phyloP scores from a whole-genome alignment of 2,113 vertebrate species.

The Aspiorhynchus laticeps region DNA sequence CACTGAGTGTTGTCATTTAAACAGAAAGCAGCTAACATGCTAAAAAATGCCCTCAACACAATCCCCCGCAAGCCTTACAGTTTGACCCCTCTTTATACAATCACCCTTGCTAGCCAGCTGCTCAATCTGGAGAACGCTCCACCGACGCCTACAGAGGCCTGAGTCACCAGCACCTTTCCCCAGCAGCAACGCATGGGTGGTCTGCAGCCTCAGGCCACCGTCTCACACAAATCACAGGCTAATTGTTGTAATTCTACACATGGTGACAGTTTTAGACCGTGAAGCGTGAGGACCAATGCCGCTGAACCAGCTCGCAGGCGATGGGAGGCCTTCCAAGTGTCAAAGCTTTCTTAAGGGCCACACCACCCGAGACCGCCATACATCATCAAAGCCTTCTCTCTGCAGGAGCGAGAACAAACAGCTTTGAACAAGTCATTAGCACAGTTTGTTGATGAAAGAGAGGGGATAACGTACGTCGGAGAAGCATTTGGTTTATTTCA shows the following conservation, averaged over 20 bases:
- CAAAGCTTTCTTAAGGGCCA: slow-evolving; percentile 70
- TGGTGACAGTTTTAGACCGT: slow-evolving; percentile 72
- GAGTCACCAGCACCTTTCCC: slow-evolving; percentile 35
- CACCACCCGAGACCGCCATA: slow-evolving; percentile 65
- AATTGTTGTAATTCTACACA: slow-evolving; percentile 68
- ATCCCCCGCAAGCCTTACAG: slow-evolving; percentile 6
- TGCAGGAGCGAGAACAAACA: slow-evolving; percentile 32
- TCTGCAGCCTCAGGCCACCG: slow-evolving; percentile 50
- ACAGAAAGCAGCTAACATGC: not conserved
- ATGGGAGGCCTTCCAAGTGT: slow-evolving; percentile 66
- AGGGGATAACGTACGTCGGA: slow-evolving; percentile 37
- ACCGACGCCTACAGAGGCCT: slow-evolving; percentile 37
- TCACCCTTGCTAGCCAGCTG: slow-evolving; percentile 10
- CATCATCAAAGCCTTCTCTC: slow-evolving; percentile 48
- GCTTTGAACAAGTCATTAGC: slow-evolving; percentile 50
- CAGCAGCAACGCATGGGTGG: slow-evolving; percentile 53
- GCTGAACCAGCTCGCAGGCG: slow-evolving; percentile 41
- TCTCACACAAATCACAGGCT: slow-evolving; percentile 68
- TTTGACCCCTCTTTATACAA: slow-evolving; percentile 36
- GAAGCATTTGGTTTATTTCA: slow-evolving; percentile 50
- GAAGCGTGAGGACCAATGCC: slow-evolving; percentile 53
- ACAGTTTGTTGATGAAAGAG: slow-evolving; percentile 50
- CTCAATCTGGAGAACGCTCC: slow-evolving; percentile 23
- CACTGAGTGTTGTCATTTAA: not conserved
- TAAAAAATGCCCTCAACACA: not conserved